These are phyloP conservation scores for Chloromyia formosa DNA, from an alignment of 2,888 invertebrate genomes.

Conservation along the genomic window DNA sequence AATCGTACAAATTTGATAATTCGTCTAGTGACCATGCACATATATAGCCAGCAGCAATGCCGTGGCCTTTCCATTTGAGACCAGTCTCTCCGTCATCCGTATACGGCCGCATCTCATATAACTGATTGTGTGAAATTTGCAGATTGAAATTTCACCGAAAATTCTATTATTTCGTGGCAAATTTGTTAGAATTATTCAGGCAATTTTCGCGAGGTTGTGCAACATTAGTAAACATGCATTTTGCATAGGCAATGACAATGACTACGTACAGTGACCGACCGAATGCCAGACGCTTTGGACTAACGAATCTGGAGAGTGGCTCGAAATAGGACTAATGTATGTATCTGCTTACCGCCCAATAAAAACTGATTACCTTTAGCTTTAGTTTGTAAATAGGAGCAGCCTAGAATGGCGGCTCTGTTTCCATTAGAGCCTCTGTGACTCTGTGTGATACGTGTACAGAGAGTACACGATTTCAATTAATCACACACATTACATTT, in stretches of 20 bases:
- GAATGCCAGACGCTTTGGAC: not conserved
- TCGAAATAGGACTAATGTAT: slow-evolving; percentile 8
- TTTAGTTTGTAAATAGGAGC: slow-evolving; percentile 11
- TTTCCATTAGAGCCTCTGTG: not conserved
- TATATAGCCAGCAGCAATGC: not conserved
- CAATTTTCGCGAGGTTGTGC: slow-evolving; percentile 30
- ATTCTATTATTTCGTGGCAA: slow-evolving; percentile 40
- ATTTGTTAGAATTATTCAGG: slow-evolving; percentile 39
- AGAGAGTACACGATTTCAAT: slow-evolving; percentile 38
- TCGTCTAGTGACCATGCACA: slow-evolving; percentile 13
- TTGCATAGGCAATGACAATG: slow-evolving; percentile 24
- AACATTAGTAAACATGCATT: slow-evolving; percentile 36
- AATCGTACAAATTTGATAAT: too few relatives aligned
- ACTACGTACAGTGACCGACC: not conserved
- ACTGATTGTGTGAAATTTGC: slow-evolving; percentile 24
- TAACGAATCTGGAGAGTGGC: not conserved
- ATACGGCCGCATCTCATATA: not conserved
- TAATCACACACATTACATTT: slow-evolving; percentile 45
- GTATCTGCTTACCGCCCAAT: slow-evolving; percentile 29
- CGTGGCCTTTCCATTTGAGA: not conserved
- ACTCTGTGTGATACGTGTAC: not conserved
- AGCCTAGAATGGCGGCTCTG: not conserved
- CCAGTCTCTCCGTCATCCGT: not conserved
- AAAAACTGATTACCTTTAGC: slow-evolving; percentile 30
- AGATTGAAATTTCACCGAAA: slow-evolving; percentile 34